These are phyloP conservation scores for Epicampocera succincta DNA, from an alignment of 2,888 invertebrate genomes.

Conservation along the genomic window DNA sequence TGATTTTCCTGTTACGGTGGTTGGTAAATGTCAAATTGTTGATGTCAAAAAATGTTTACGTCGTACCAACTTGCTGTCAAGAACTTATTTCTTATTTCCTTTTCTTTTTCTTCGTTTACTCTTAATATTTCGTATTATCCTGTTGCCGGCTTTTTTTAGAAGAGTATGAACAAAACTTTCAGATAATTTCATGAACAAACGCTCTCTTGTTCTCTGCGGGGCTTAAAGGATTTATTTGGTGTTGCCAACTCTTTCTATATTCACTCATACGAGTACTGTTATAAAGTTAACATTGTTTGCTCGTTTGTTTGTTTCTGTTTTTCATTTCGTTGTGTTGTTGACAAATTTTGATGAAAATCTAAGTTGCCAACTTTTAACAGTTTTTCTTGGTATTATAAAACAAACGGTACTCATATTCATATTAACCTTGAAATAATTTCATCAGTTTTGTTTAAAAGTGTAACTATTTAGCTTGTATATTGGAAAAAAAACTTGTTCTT, in stretches of 20 bases:
- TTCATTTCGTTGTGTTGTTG: background rate
- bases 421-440: too few relatives aligned
- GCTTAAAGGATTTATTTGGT: conserved; percentile 1
- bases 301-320: too few relatives aligned
- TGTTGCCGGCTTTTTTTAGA: conserved; percentile 53
- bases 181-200: background rate
- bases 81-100: background rate
- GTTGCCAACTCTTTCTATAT: conserved; percentile 24
- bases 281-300: background rate
- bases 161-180: background rate
- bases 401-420: too few relatives aligned
- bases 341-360: too few relatives aligned
- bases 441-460: too few relatives aligned
- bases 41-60: conserved; percentile 40
- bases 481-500: too few relatives aligned
- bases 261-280: background rate
- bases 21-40: conserved; percentile 44
- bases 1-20: conserved; percentile 73
- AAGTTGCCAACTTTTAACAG: too few relatives aligned
- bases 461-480: too few relatives aligned
- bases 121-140: conserved; percentile 17
- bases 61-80: conserved; percentile 37
- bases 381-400: too few relatives aligned
- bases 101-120: background rate
- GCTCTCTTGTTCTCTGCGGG: background rate